phyloP scores from a whole-genome alignment of 2,797 vertebrate species.

The Petrocephalus sullivani region DNA sequence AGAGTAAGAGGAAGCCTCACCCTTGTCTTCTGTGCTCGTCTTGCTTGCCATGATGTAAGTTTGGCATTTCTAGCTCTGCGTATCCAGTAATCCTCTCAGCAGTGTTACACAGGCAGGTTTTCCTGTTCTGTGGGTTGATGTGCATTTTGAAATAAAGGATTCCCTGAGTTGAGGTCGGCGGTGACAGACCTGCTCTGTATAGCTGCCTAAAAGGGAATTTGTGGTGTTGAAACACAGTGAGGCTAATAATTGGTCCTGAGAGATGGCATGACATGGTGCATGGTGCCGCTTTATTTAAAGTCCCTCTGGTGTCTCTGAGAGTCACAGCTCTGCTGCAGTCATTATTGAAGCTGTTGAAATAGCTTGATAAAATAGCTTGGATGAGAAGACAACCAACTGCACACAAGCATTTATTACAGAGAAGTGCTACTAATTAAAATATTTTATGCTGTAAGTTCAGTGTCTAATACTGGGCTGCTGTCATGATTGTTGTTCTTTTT shows the following conservation, averaged over 20 bases:
- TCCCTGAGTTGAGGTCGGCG: background rate
- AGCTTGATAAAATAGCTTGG: background rate
- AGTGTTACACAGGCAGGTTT: background rate
- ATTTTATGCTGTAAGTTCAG: background rate
- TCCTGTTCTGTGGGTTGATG: background rate
- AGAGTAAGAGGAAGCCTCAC: background rate
- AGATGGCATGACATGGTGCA: background rate
- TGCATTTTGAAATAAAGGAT: background rate
- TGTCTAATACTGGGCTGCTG: background rate
- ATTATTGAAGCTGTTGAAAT: background rate
- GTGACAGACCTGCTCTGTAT: background rate
- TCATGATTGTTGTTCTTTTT: background rate
- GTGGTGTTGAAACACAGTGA: background rate
- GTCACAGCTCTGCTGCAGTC: background rate
- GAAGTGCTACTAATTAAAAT: background rate
- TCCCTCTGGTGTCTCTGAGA: background rate
- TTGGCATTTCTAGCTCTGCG: background rate
- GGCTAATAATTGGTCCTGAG: background rate
- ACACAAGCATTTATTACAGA: background rate
- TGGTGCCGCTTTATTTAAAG: background rate
- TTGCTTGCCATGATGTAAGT: background rate
- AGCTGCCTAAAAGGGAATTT: background rate
- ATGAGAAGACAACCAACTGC: background rate
- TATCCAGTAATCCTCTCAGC: background rate
- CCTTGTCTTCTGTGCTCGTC: background rate